Evolutionary conservation across 2,888 invertebrate species (phyloP), one percentile per base, ranked within the genome.

Genomic region (Hirtodrosophila histrioides): DNA sequence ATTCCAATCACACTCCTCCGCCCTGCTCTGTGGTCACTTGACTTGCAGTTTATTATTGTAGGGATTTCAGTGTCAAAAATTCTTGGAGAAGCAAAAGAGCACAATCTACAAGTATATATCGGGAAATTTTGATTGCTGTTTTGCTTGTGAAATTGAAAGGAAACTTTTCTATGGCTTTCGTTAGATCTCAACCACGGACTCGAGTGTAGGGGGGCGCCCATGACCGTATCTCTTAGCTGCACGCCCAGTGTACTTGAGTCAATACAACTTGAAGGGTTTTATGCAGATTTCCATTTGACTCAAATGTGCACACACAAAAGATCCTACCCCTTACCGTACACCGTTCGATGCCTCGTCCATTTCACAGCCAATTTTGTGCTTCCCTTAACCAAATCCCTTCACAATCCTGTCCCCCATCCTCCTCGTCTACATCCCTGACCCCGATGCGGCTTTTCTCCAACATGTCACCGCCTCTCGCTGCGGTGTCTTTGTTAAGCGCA

Each of bases 251-350:
- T 74, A 54, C 17, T 17, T 17, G 17, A 17, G 17, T 68, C 78
- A 77, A 77, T 77, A 69, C 58, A 76, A 66, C 56, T 78, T 60
- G 61, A 73, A 85, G 67, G 83, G 75, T 49, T 66, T 74, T 81
- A 69, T 78, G 86, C 56, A 78, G 79, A 87, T 87, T 80, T 85
- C 69, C 78, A 66, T 69, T 87, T 88, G 77, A 86, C 88, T 56
- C 54, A 57, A 67, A 66, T 48, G 31, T 33, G 48, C 60, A 54
- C 69, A 85, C 75, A 73, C 61, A 77, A 48, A 54, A 63, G 67
- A 72, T 62, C 37, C 11, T 8, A 10, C 3, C 4, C 11, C 12
- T 37, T 6, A 10, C 8, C 17, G 7, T 6, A 9, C 9, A 11
- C 12, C 9, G 17, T 27, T 35, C 33, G 49, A 24, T 33, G 11